Conservation (phyloP, 1,140 invertebrate species). For the Acromyrmex charruanus region DNA sequence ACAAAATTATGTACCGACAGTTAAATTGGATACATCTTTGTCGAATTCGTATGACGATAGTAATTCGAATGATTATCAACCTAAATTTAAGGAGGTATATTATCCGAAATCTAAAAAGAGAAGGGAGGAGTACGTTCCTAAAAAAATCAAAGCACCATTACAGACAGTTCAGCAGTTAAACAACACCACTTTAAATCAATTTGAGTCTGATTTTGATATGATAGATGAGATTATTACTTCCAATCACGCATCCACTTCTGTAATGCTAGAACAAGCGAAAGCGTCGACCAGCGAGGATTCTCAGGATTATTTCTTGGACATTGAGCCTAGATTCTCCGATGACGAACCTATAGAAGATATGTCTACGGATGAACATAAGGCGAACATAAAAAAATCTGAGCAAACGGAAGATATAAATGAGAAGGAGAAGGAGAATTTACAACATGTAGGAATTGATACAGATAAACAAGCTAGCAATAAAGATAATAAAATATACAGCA, state of each 20-base stretch:
- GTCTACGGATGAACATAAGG: not conserved
- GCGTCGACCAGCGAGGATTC: slow-evolving; percentile 70
- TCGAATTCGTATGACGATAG: slow-evolving; percentile 79
- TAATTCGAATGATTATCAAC: slow-evolving; percentile 79
- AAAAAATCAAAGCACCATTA: slow-evolving; percentile 81
- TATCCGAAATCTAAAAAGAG: slow-evolving; percentile 82
- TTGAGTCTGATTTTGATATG: slow-evolving; percentile 83
- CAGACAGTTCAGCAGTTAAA: slow-evolving; percentile 76
- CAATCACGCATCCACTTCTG: slow-evolving; percentile 42
- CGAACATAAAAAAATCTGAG: not conserved
- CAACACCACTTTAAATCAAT: slow-evolving; percentile 81
- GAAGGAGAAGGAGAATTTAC: slow-evolving; percentile 45
- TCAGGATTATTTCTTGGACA: slow-evolving; percentile 74
- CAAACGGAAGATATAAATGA: slow-evolving; percentile 23
- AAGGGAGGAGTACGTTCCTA: slow-evolving; percentile 84
- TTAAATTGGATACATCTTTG: slow-evolving; percentile 75
- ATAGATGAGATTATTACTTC: slow-evolving; percentile 81
- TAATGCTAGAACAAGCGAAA: not conserved
- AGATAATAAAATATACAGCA: slow-evolving; percentile 52
- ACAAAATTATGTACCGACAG: slow-evolving; percentile 81
- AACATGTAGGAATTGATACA: slow-evolving; percentile 64
- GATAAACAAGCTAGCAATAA: slow-evolving; percentile 72
- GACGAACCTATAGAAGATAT: slow-evolving; percentile 73
- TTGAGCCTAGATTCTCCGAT: slow-evolving; percentile 82
- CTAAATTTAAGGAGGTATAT: slow-evolving; percentile 80